Evolutionary conservation across 2,113 vertebrate species (phyloP).

Genomic region (Sander lucioperca): DNA sequence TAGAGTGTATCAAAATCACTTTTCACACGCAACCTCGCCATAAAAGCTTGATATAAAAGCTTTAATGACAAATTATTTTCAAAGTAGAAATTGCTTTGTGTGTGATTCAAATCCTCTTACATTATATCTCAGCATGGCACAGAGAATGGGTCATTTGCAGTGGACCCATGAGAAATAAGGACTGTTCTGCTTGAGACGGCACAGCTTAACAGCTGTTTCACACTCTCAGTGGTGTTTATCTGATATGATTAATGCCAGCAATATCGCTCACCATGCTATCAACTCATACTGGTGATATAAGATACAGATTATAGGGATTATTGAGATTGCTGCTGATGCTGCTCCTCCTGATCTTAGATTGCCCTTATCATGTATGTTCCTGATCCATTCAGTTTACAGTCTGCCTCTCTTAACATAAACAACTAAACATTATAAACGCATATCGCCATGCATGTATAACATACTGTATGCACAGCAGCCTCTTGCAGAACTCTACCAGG

Average conservation of each 20-base stretch:
- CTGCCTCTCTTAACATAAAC: slow-evolving; percentile 10
- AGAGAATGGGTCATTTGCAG: slow-evolving; percentile 44
- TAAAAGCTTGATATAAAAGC: slow-evolving; percentile 53
- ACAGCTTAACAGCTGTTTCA: slow-evolving; percentile 46
- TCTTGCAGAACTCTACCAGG: not conserved
- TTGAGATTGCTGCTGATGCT: slow-evolving; percentile 31
- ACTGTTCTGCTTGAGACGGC: slow-evolving; percentile 35
- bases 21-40: slow-evolving; percentile 37
- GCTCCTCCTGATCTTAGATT: slow-evolving; percentile 7
- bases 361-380: not conserved
- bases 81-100: slow-evolving; percentile 50
- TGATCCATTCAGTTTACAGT: slow-evolving; percentile 13
- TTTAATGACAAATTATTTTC: slow-evolving; percentile 56
- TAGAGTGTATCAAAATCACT: slow-evolving; percentile 24
- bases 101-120: slow-evolving; percentile 38
- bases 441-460: not conserved
- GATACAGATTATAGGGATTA: slow-evolving; percentile 47
- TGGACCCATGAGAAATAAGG: slow-evolving; percentile 58
- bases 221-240: slow-evolving; percentile 42
- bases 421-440: not conserved
- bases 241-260: slow-evolving; percentile 46
- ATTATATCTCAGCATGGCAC: slow-evolving; percentile 13
- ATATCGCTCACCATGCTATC: slow-evolving; percentile 25
- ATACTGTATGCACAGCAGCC: not conserved
- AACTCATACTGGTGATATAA: slow-evolving; percentile 21